Percentiles rank a stretch among this genome's conserved stretches.
phyloP scores from a whole-genome alignment of 2,113 vertebrate species.

The Uria aalge region DNA sequence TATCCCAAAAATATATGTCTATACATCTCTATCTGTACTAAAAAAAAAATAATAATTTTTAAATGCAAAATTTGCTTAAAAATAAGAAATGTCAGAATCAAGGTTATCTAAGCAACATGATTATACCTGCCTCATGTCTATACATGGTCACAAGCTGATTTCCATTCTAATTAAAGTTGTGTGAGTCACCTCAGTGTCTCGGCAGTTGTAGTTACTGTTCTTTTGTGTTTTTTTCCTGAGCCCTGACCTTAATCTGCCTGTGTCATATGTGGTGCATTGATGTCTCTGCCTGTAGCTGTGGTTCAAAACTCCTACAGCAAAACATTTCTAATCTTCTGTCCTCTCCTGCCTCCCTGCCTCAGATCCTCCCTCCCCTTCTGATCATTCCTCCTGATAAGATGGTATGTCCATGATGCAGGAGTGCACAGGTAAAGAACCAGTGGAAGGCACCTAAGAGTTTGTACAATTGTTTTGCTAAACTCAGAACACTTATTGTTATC shows the following conservation, averaged over 20 bases:
- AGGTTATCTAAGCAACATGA: rapidly evolving
- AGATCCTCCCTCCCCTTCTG: rapidly evolving
- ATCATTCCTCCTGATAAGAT: background rate
- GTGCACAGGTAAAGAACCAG: rapidly evolving
- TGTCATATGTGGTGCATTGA: too few relatives aligned
- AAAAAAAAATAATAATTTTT: too few relatives aligned
- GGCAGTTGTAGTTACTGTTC: background rate
- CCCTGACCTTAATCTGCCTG: background rate
- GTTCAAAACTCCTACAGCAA: background rate
- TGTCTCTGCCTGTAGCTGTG: background rate
- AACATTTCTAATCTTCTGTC: background rate
- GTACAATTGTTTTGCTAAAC: background rate
- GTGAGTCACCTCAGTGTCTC: background rate
- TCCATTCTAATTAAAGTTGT: background rate
- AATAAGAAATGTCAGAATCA: rapidly evolving
- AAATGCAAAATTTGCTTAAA: background rate
- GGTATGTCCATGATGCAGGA: too few relatives aligned
- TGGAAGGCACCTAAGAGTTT: background rate
- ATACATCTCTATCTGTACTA: background rate
- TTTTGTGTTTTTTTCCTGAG: background rate
- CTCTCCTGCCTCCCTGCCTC: background rate
- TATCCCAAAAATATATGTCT: background rate
- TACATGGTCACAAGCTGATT: background rate
- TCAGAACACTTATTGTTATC: background rate
- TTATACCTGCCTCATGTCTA: background rate